These are phyloP conservation scores for Harpagifer antarcticus DNA, from an alignment of 2,797 vertebrate species.

Conservation along the genomic window DNA sequence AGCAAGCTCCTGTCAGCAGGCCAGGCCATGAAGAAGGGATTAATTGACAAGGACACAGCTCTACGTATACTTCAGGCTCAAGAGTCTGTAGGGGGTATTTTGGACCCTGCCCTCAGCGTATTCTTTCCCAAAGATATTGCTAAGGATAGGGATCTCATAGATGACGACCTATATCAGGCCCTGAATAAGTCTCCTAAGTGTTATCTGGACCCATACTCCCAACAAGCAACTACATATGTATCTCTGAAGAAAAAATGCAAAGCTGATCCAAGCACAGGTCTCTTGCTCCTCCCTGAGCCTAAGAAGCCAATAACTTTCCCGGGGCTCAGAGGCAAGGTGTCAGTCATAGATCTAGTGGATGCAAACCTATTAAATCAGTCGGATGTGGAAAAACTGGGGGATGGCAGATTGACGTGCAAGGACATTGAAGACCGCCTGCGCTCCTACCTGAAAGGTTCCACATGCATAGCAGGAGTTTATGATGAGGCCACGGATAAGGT, in stretches of 20 bases:
- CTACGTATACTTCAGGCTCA: conserved; percentile 93
- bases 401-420: conserved; percentile 88
- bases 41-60: conserved; percentile 89
- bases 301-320: conserved; percentile 89
- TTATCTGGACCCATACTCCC: conserved; percentile 91
- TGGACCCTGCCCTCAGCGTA: conserved; percentile 92
- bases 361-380: conserved; percentile 89
- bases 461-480: conserved; percentile 96
- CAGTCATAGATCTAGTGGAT: conserved; percentile 87
- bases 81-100: conserved; percentile 91
- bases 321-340: conserved; percentile 90
- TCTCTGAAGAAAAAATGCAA: conserved; percentile 91
- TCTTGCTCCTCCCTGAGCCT: conserved; percentile 89
- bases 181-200: conserved; percentile 88
- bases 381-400: conserved; percentile 87
- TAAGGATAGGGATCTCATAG: conserved; percentile 88
- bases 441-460: conserved; percentile 92
- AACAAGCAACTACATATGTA: conserved; percentile 88
- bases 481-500: conserved; percentile 90
- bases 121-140: conserved; percentile 92
- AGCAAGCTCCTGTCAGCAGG: conserved; percentile 87
- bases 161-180: conserved; percentile 87
- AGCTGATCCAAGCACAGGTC: conserved; percentile 89
- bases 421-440: conserved; percentile 90
- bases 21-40: conserved; percentile 93